Conservation (phyloP, 2,888 invertebrate genomes). For the Lysandra coridon region DNA sequence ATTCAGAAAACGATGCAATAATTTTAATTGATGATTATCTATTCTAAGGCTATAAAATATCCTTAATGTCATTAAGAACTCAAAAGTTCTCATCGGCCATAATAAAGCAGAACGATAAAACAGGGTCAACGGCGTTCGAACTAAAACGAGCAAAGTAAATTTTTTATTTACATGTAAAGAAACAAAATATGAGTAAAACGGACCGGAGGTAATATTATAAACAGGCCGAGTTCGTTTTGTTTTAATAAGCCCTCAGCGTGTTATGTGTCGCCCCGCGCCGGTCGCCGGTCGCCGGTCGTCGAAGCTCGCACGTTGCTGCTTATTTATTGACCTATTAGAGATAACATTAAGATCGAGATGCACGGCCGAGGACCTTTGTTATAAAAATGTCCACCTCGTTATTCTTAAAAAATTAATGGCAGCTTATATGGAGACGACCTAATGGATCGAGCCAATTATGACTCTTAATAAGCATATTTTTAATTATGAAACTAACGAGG, state of each 20-base stretch:
- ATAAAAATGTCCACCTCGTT: conserved; percentile 80
- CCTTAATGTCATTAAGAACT: conserved; percentile 34
- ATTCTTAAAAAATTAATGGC: conserved; percentile 72
- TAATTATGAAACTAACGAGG: conserved; percentile 31
- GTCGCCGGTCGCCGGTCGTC: conserved; percentile 43
- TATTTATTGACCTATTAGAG: conserved; percentile 81
- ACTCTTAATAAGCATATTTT: conserved; percentile 35
- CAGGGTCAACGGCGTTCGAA: conserved; percentile 30
- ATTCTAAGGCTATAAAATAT: conserved; percentile 33
- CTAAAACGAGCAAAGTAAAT: conserved; percentile 32
- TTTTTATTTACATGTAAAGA: conserved; percentile 37
- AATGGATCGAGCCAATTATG: conserved; percentile 29
- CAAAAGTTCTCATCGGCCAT: conserved; percentile 31
- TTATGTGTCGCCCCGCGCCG: conserved; percentile 57
- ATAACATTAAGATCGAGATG: conserved; percentile 81
- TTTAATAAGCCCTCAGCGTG: conserved; percentile 72
- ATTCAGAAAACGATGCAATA: conserved; percentile 14
- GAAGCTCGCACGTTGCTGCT: conserved; percentile 78
- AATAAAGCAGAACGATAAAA: conserved; percentile 32
- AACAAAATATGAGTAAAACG: conserved; percentile 49
- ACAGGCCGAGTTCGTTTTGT: conserved; percentile 68
- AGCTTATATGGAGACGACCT: conserved; percentile 55
- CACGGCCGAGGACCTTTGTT: conserved; percentile 81
- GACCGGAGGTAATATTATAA: conserved; percentile 59
- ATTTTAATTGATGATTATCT: conserved; percentile 31